A percentile compares a stretch with the other conserved stretches of the same genome.
Evolutionary conservation across 2,888 invertebrate species (phyloP).

Genomic region (Heliconius ethilla): DNA sequence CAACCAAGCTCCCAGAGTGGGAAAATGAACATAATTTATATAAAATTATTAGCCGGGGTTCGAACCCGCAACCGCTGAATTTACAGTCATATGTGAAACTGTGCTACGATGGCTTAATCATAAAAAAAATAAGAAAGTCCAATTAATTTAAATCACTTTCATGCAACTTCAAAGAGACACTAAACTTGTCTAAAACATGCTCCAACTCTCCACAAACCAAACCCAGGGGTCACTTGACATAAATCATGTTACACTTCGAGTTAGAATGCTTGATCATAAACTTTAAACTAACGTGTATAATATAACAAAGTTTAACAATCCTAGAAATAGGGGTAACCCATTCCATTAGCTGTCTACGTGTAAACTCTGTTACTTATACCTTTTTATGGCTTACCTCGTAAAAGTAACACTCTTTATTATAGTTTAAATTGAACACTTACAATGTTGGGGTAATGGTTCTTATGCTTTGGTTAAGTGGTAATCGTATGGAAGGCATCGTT

Average conservation of each 20-base stretch:
- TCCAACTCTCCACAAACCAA: slow-evolving; percentile 8
- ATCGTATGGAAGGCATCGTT: slow-evolving; percentile 22
- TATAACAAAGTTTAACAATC: slow-evolving; percentile 31
- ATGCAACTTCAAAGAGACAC: background rate
- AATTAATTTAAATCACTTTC: background rate
- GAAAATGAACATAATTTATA: too few species aligned
- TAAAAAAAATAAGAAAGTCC: background rate
- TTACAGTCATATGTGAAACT: background rate
- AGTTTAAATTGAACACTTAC: slow-evolving; percentile 28
- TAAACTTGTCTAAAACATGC: slow-evolving; percentile 1
- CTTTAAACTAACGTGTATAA: slow-evolving; percentile 15
- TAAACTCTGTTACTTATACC: slow-evolving; percentile 28
- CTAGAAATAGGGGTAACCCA: slow-evolving; percentile 12
- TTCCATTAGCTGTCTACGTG: slow-evolving; percentile 31
- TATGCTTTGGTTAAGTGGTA: slow-evolving; percentile 21
- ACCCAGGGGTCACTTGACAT: slow-evolving; percentile 13
- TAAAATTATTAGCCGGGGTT: background rate
- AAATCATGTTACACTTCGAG: slow-evolving; percentile 6
- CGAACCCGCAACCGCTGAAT: background rate
- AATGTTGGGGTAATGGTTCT: slow-evolving; percentile 23
- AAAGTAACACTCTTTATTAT: slow-evolving; percentile 31
- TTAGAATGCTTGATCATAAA: slow-evolving; percentile 13
- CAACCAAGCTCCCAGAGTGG: too few species aligned
- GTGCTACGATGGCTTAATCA: background rate
- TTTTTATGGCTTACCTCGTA: slow-evolving; percentile 32